These are phyloP conservation scores for Pelvicachromis taeniatus DNA, from an alignment of 2,113 vertebrate genomes.

Conservation along the genomic window DNA sequence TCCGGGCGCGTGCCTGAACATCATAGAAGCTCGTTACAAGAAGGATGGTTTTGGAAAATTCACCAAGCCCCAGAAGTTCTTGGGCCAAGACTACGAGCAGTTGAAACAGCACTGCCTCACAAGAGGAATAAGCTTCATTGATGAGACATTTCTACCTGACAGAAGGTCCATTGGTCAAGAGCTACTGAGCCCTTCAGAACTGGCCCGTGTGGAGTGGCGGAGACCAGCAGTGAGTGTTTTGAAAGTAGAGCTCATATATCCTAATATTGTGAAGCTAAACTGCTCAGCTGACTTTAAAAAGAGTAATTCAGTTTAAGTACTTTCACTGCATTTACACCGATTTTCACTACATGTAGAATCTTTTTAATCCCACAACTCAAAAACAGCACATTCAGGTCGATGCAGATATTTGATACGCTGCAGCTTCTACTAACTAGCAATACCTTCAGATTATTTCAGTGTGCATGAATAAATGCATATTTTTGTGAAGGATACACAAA, in stretches of 20 bases:
- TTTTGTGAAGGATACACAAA: not conserved
- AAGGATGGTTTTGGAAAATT: constrained; percentile 37
- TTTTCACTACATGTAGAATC: accelerated
- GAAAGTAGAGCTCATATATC: not conserved
- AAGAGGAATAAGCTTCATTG: constrained; percentile 33
- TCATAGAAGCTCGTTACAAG: constrained; percentile 55
- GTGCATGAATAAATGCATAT: not conserved
- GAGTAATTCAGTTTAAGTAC: not conserved
- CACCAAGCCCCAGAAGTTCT: constrained; percentile 46
- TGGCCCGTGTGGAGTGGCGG: constrained; percentile 22
- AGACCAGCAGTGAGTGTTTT: constrained; percentile 42
- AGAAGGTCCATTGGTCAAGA: constrained; percentile 53
- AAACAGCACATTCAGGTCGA: accelerated
- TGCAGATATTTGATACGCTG: not conserved
- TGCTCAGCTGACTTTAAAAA: not conserved
- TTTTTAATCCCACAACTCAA: not conserved
- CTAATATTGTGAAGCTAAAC: not conserved
- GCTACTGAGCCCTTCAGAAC: not conserved
- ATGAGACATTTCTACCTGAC: constrained; percentile 68
- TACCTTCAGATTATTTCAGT: not conserved
- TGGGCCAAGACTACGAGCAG: constrained; percentile 53
- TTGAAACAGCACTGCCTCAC: constrained; percentile 44
- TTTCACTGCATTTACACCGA: not conserved
- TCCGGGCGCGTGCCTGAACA: constrained; percentile 65
- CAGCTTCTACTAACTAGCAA: not conserved